These are phyloP conservation scores for Linnaemya tessellans DNA, from an alignment of 2,888 invertebrate species.

Conservation along the genomic window DNA sequence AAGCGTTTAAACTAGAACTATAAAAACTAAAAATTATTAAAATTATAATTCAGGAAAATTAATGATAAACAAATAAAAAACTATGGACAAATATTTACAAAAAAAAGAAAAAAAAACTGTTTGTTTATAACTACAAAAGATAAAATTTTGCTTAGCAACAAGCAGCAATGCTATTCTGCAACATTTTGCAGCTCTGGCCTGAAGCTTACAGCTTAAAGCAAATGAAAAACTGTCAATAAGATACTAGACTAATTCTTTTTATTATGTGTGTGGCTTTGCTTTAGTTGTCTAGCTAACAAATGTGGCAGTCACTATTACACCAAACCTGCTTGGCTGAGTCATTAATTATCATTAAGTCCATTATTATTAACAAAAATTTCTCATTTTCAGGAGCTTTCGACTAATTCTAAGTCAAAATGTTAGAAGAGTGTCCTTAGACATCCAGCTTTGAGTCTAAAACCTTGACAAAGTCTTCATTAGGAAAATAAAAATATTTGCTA, in stretches of 20 bases:
- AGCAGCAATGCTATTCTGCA: constrained; percentile 4
- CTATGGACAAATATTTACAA: constrained; percentile 59
- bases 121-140: constrained; percentile 30
- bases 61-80: constrained; percentile 27
- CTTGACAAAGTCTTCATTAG: background rate
- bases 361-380: background rate
- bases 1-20: constrained; percentile 60
- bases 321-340: background rate
- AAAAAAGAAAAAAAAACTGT: too few species aligned
- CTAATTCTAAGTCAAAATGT: background rate
- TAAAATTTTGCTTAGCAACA: background rate
- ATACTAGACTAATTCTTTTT: background rate
- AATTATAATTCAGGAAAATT: constrained; percentile 17
- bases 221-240: background rate
- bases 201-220: background rate
- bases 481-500: background rate
- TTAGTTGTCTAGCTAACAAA: background rate
- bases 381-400: background rate
- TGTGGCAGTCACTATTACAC: background rate
- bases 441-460: background rate
- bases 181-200: background rate
- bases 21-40: constrained; percentile 45
- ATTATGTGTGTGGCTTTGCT: background rate
- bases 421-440: background rate
- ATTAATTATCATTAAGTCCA: too few species aligned